Evolutionary conservation across 2,797 vertebrate species (phyloP), one percentile per base, ranked within the genome.

Genomic region (Emydoidea blandingii): DNA sequence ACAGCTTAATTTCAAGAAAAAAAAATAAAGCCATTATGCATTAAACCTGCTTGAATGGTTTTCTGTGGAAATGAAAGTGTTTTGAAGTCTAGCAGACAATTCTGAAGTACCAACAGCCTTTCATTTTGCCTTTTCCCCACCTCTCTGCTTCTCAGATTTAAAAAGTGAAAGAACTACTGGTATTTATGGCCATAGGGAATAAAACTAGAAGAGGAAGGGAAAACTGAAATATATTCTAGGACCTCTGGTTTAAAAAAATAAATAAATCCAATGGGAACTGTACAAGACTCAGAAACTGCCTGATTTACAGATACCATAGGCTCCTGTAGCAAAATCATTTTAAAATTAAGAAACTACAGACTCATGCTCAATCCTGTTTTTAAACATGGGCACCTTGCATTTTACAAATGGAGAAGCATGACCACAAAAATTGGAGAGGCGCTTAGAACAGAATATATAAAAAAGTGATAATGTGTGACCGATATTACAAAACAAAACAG

Each of bases 261-360:
- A 49, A 90, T 65, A 59, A 91, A 81, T n/a, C 44, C 86, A 76
- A 74, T 47, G 92, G 16, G 25, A 89, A 44, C 16, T 85, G 21
- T 88, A 89, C 56, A 89, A 89, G 0, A 19, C 72, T 90, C 59
- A 65, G 81, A 52, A 90, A 79, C 8, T 90, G 59, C 49, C 76
- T 89, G 65, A 83, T 50, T 91, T 87, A 88, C 16, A 94, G 49
- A 91, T 81, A 94, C 91, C 92, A 87, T 47, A 11, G 0, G 81
- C 31, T 68, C 87, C 56, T 89, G 53, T 37, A 92, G 93, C 7
- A 96, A 84, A 95, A 50, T 37, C 37, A 83, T 76, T 95, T 87
- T 89, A 79, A 90, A 81, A 90, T 54, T 47, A 93, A 94, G 72
- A 57, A 91, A 72, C 10, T 72, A 62, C 31, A 31, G 59, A 14